Base-by-base conservation (phyloP, 2,888 invertebrate genomes). In the Biston stratarius region DNA sequence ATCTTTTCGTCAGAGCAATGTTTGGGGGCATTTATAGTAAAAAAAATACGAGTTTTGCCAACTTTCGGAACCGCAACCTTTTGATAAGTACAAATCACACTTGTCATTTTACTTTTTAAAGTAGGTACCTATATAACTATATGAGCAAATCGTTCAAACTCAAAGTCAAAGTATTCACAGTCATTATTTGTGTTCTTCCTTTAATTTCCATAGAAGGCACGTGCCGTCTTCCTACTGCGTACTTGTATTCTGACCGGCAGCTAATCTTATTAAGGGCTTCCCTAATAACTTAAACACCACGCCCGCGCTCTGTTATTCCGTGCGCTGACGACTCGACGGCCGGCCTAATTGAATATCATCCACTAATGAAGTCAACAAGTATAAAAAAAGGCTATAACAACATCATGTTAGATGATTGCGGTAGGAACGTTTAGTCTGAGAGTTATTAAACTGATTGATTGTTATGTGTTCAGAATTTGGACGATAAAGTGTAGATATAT, bases 251-350 rank as follows among this genome's bases (percentile, higher is more conserved):
- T 81, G 76, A 74, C 81, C 62, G 77, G 74, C 78, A 78, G 81
- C 76, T 91, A 91, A 92, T 92, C 91, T 88, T 80, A 88, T 92
- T 92, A 92, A 79, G 75, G 77, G 90, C 89, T 91, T 92, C 91
- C 86, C 83, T 91, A 87, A 89, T 88, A 89, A 88, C 84, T 87
- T 86, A 83, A 88, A 85, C 83, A 84, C 77, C 74, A 77, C 78
- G 77, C 76, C 74, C 80, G 77, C 76, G 77, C 80, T 77, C 80
- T 81, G 81, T 84, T 85, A 86, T 87, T 83, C 82, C 75, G 72
- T 75, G 81, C 77, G 82, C 78, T 80, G 80, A 83, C 78, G 80
- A 82, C 69, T 79, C 76, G 72, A 70, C 67, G 63, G 77, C 67
- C 72, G 61, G 57, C 73, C 76, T 81, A 85, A 85, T 87, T 85